phyloP scores from a whole-genome alignment of 1,140 invertebrate genomes.

The Wiebesia pumilae region DNA sequence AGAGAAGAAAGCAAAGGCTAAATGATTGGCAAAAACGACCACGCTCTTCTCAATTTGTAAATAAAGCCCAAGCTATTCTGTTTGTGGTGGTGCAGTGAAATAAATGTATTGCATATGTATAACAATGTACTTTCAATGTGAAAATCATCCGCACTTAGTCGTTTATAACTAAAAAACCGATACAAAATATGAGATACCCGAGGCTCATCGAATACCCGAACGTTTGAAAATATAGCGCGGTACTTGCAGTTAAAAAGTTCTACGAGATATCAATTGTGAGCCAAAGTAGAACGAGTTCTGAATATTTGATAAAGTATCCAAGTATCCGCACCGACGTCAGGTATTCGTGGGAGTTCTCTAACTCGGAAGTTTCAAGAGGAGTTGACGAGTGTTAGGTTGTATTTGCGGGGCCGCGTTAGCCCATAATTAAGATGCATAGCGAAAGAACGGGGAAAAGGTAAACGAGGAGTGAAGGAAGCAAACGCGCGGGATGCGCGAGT shows the following conservation, averaged over 20 bases:
- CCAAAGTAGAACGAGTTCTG: neutral
- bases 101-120: neutral
- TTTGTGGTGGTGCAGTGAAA: neutral
- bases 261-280: neutral
- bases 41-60: neutral
- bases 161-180: neutral
- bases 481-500: neutral
- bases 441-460: neutral
- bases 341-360: too few relatives aligned
- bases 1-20: neutral
- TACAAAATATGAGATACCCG: too few relatives aligned
- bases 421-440: neutral
- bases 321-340: too few relatives aligned
- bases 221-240: too few relatives aligned
- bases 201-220: too few relatives aligned
- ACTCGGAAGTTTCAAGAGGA: neutral
- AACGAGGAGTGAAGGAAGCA: neutral
- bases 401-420: neutral
- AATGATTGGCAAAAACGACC: constrained; percentile 7
- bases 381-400: neutral
- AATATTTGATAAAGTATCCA: too few relatives aligned
- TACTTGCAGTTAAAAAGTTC: too few relatives aligned
- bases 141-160: neutral
- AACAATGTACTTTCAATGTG: neutral
- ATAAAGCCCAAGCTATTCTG: neutral